Evolutionary conservation across 2,113 vertebrate genomes (phyloP).

Genomic region (Monarcha castaneiventris): DNA sequence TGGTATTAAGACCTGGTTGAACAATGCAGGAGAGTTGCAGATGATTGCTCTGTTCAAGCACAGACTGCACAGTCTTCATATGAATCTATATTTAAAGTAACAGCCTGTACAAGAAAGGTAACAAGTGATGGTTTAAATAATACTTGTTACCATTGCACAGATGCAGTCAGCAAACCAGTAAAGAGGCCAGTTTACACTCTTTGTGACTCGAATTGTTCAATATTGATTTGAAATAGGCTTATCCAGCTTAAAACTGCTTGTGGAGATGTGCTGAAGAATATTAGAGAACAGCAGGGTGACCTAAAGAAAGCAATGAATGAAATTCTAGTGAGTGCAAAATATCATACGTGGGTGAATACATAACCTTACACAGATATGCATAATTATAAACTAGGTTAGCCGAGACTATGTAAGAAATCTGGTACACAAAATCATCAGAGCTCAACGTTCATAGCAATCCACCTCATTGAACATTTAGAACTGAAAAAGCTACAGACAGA

Average conservation of each 20-base stretch:
- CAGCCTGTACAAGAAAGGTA: neutral
- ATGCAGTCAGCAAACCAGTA: neutral
- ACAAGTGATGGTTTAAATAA: neutral
- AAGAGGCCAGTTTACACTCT: neutral
- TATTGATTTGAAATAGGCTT: neutral
- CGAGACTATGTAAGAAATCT: neutral
- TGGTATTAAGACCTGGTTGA: neutral
- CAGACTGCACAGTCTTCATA: neutral
- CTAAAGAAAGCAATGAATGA: neutral
- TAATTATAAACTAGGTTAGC: neutral
- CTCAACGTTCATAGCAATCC: neutral
- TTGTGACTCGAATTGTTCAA: neutral
- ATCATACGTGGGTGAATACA: neutral
- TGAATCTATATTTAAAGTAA: neutral
- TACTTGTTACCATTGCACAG: neutral
- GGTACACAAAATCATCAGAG: neutral
- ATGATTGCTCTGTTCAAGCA: neutral
- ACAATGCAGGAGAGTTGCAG: neutral
- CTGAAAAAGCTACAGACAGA: neutral
- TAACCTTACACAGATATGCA: neutral
- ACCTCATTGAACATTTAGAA: neutral
- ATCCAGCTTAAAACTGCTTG: neutral
- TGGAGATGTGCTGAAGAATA: neutral
- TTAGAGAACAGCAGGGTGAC: neutral
- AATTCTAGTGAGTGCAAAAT: neutral